phyloP scores from a whole-genome alignment of 2,113 vertebrate species.

The human region GRCh38 chr5:165456501-165457000 shows the following conservation, averaged over 20 bases:
- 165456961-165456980: background rate
- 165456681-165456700: background rate
- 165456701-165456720: background rate
- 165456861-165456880: background rate
- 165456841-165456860: background rate
- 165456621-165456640: too few species aligned
- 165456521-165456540: too few species aligned
- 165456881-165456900: background rate
- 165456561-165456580: too few species aligned
- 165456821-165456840: background rate
- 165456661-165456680: too few species aligned
- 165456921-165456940: background rate
- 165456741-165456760: background rate
- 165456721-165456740: background rate
- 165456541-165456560: too few species aligned
- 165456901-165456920: rapidly evolving
- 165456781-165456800: background rate
- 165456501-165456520: too few species aligned
- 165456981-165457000: background rate
- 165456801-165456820: background rate
- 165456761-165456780: background rate
- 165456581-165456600: too few species aligned
- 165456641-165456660: too few species aligned
- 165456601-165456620: too few species aligned
- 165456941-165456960: background rate